These are phyloP conservation scores for Graptemys geographica DNA, from an alignment of 2,797 vertebrate species.

Conservation along the genomic window DNA sequence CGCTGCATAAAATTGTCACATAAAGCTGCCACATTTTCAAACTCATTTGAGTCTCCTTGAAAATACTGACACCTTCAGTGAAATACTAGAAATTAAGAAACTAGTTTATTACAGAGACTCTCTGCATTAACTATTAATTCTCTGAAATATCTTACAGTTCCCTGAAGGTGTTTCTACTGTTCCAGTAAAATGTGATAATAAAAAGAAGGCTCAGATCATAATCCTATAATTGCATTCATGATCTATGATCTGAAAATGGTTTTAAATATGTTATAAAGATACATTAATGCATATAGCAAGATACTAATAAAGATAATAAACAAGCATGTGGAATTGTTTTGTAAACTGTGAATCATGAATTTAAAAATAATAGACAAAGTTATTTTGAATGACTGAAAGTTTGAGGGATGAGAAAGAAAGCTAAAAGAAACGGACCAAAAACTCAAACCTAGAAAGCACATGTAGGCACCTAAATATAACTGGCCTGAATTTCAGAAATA, in stretches of 20 bases:
- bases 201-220: neutral
- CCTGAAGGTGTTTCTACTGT: neutral
- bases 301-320: neutral
- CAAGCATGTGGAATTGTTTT: neutral
- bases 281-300: neutral
- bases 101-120: neutral
- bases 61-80: constrained; percentile 75
- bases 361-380: neutral
- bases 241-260: neutral
- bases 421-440: neutral
- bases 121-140: neutral
- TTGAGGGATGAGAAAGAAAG: neutral
- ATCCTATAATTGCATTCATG: neutral
- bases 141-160: neutral
- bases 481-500: neutral
- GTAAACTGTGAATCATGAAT: neutral
- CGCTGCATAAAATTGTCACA: neutral
- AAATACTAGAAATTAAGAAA: constrained; percentile 61
- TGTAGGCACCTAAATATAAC: neutral
- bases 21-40: neutral
- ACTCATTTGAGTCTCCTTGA: constrained; percentile 41
- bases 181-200: neutral
- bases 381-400: neutral
- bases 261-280: neutral
- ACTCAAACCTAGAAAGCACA: neutral